phyloP scores from a whole-genome alignment of 2,888 invertebrate genomes.

The Amiota minor region DNA sequence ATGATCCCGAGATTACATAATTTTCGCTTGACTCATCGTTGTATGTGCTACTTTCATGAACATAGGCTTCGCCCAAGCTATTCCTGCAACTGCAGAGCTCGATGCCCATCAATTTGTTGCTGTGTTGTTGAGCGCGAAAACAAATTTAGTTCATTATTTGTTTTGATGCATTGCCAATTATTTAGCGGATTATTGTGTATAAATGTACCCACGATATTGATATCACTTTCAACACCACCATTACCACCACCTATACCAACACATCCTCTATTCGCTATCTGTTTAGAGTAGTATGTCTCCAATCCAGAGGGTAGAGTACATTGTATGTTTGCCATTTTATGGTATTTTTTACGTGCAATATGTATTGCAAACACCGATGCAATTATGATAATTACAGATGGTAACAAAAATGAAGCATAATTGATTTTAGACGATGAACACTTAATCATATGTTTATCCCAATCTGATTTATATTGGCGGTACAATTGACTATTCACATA shows the following conservation, averaged over 20 bases:
- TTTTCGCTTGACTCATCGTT: conserved; percentile 2
- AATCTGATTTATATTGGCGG: conserved; percentile 57
- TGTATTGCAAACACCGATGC: conserved; percentile 49
- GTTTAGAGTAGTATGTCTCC: conserved; percentile 60
- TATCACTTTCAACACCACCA: conserved; percentile 42
- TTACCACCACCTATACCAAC: not conserved
- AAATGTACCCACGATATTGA: not conserved
- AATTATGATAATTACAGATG: conserved; percentile 30
- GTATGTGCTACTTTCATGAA: conserved; percentile 36
- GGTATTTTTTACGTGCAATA: conserved; percentile 59
- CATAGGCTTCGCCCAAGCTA: not conserved
- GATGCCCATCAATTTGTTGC: conserved; percentile 53
- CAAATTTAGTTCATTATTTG: conserved; percentile 26
- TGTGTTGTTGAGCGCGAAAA: conserved; percentile 36
- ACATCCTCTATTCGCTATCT: conserved; percentile 38
- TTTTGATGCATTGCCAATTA: conserved; percentile 22
- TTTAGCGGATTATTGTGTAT: conserved; percentile 16
- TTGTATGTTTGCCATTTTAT: conserved; percentile 69
- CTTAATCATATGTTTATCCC: conserved; percentile 45
- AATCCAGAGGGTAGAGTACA: conserved; percentile 66
- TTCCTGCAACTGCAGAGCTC: conserved; percentile 47
- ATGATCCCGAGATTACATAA: not conserved
- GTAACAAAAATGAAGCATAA: not conserved
- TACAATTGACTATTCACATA: conserved; percentile 51
- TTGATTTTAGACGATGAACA: conserved; percentile 43